These are phyloP conservation scores for Drosophila arawakana DNA, from an alignment of 1,140 invertebrate genomes.

Conservation along the genomic window DNA sequence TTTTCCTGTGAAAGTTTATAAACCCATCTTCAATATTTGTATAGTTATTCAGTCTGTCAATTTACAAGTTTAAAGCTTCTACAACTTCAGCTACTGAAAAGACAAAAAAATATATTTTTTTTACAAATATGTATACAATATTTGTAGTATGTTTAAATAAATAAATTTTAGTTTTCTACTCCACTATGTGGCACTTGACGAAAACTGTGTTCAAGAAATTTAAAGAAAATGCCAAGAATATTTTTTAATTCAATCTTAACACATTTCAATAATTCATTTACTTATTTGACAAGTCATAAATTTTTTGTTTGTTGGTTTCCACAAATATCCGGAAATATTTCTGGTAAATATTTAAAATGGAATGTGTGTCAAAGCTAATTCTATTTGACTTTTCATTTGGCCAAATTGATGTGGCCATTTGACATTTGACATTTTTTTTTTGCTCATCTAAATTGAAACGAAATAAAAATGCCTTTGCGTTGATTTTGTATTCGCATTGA, in stretches of 20 bases:
- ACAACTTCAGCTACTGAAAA: too few relatives aligned
- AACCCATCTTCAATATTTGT: too few relatives aligned
- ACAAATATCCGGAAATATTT: not conserved
- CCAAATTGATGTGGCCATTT: conserved; percentile 32
- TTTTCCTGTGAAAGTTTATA: not conserved
- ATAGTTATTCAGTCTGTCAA: too few relatives aligned
- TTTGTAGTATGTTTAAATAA: too few relatives aligned
- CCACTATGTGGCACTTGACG: too few relatives aligned
- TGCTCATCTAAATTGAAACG: conserved; percentile 4
- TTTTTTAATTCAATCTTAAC: conserved; percentile 2
- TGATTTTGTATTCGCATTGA: conserved; percentile 4
- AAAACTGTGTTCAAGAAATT: too few relatives aligned
- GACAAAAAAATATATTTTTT: too few relatives aligned
- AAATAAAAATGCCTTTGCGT: conserved; percentile 15
- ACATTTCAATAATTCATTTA: not conserved
- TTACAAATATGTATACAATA: too few relatives aligned
- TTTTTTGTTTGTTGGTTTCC: conserved; percentile 1
- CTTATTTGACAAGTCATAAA: not conserved
- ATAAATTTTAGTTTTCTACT: too few relatives aligned
- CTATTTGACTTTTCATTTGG: conserved; percentile 54
- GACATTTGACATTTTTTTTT: conserved; percentile 35
- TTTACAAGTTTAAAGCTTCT: too few relatives aligned
- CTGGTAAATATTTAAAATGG: conserved; percentile 6
- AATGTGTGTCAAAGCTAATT: conserved; percentile 51
- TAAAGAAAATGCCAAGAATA: not conserved